Base-by-base conservation (phyloP, 2,113 vertebrate genomes). In the Callipepla californica region DNA sequence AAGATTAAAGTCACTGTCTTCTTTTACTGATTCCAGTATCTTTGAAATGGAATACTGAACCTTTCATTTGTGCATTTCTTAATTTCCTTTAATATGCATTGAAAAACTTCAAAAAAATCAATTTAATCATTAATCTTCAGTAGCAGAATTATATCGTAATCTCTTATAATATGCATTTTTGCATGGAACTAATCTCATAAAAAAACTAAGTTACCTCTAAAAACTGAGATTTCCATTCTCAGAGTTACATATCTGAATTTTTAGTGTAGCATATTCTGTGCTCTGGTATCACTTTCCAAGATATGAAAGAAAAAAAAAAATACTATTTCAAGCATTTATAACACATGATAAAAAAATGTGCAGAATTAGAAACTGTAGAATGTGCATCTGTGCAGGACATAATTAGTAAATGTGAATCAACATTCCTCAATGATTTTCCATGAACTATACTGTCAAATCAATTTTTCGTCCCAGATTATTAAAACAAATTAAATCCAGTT, bases 371-470 rank as follows among this genome's bases (percentile, higher is more conserved):
- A 72, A 44, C 55, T 70, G 26, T 26, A 34, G 55, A 42, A 3
- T 30, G 53, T 70, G 6, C 19, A 22, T 8, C 28, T 79, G 11
- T 38, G 19, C 36, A 80, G 62, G 45, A 57, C 21, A 78, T 78
- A 91, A 91, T 85, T 85, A 96, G 42, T 36, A 78, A 51, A 78
- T 61, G 93, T 13, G 66, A 92, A 89, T 93, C 76, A 89, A 86
- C 87, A 85, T 55, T 45, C 34, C 36, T 74, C 44, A 47, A 62
- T 30, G 13, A 42, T 63, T 9, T 69, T 93, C 81, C 40, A 83
- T 79, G 70, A 89, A 81, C 9, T 55, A 69, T 20, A 73, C 14
- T 61, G 73, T 63, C 45, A 79, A 91, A 91, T 79, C 38, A 79
- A 70, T 65, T 66, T 77, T 90, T 57, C 70, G 69, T 83, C 51